Evolutionary conservation across 2,888 invertebrate species (phyloP).

Genomic region (Euspilapteryx auroguttella): DNA sequence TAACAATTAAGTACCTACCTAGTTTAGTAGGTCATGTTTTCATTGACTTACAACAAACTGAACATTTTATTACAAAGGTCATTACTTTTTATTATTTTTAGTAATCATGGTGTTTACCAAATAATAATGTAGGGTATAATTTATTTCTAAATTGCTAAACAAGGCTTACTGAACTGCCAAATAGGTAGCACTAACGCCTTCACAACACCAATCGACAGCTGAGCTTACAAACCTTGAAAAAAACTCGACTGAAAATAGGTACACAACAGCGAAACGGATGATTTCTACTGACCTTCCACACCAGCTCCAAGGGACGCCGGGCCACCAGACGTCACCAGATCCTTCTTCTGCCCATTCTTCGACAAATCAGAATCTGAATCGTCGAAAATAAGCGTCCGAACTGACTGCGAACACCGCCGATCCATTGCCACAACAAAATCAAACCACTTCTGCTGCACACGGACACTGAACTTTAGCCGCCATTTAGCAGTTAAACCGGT

Average conservation of each 20-base stretch:
- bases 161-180: too few relatives aligned
- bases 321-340: conserved; percentile 27
- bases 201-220: conserved; percentile 29
- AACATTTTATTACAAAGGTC: too few relatives aligned
- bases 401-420: conserved; percentile 69
- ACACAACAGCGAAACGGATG: too few relatives aligned
- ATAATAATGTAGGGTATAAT: too few relatives aligned
- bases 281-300: conserved; percentile 48
- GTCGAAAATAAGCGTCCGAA: conserved; percentile 76
- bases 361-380: conserved; percentile 65
- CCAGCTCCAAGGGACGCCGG: conserved; percentile 43
- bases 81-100: too few relatives aligned
- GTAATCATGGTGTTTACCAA: too few relatives aligned
- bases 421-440: conserved; percentile 43
- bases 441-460: conserved; percentile 40
- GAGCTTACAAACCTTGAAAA: conserved; percentile 40
- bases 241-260: too few relatives aligned
- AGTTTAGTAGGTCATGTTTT: too few relatives aligned
- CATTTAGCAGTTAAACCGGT: conserved; percentile 45
- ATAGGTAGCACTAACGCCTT: too few relatives aligned
- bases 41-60: too few relatives aligned
- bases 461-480: conserved; percentile 38
- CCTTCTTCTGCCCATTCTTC: conserved; percentile 41
- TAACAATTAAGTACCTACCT: too few relatives aligned
- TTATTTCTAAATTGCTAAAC: too few relatives aligned